Evolutionary conservation across 2,113 vertebrate species (phyloP), one percentile per base, ranked within the genome.

Genomic region (Myiozetetes cayanensis): DNA sequence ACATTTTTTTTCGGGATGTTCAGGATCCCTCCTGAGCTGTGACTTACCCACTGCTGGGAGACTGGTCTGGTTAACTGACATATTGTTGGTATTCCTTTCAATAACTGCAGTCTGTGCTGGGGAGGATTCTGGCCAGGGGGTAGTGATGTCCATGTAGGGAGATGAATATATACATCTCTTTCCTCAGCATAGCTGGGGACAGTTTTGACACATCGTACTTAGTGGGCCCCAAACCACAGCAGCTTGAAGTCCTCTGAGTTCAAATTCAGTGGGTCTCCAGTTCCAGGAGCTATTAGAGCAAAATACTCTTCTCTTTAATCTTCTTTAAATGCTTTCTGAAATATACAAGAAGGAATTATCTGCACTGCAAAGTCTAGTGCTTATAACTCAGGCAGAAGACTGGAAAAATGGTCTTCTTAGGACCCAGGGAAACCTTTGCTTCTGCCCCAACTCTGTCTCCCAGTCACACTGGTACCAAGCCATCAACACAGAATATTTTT

Each of bases 81-180:
- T 1, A 0, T 58, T 18, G 0, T 2, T 70, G 49, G 41, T 28
- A 3, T 46, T 81, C 4, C 25, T 37, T 27, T 31, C 43, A 23
- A 5, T 31, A 20, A n/a, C 8, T 70, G 16, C 39, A 46, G 59
- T 15, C 65, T 44, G 39, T 77, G 44, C 52, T 47, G 59, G 37
- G 19, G 67, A 58, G 79, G 28, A 6, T n/a, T 55, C 50, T 66
- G 84, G 23, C 70, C 20, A 20, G 66, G 19, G 25, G 61, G 61
- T 21, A 9, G 4, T 2, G n/a, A 5, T 39, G 44, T 9, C 4
- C 47, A 2, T 27, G 1, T 0, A 37, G 70, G 49, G 62, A 33
- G 24, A 7, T 52, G 50, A 52, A 52, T 28, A 52, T 52, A 30
- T 33, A 14, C 7, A 3, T 14, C 12, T 24, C 1, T 56, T 46